Conservation (phyloP, 2,113 vertebrate species). For the Peromyscus leucopus region DNA sequence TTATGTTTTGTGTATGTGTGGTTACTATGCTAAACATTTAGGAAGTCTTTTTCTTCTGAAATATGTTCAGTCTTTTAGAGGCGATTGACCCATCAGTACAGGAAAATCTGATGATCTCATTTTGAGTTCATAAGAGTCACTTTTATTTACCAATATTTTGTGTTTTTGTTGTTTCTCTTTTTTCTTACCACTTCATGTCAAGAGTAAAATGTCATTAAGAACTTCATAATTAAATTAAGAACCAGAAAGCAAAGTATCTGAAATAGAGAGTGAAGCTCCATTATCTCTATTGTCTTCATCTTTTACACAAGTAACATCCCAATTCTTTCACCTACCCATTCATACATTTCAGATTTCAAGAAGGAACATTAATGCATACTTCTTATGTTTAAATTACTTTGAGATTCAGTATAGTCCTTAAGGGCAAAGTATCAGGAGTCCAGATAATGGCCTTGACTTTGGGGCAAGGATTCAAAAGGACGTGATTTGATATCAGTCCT, state of each 20-base stretch:
- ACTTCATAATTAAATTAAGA: background rate
- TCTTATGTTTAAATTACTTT: background rate
- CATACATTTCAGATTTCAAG: background rate
- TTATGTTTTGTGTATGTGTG: background rate
- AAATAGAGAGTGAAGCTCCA: background rate
- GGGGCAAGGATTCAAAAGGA: background rate
- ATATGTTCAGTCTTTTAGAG: background rate
- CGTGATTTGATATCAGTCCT: background rate
- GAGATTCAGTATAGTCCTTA: background rate
- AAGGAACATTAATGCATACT: background rate
- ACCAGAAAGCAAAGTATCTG: background rate
- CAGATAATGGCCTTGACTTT: background rate
- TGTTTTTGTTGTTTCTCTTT: background rate
- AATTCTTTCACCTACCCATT: background rate
- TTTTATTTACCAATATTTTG: conserved; percentile 7
- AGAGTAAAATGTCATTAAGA: background rate
- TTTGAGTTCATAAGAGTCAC: background rate
- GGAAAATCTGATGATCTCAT: background rate
- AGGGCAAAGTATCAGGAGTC: background rate
- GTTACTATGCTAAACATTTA: background rate
- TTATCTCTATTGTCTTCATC: background rate
- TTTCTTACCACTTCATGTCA: background rate
- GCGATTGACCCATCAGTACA: background rate
- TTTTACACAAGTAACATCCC: background rate
- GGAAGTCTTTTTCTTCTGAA: background rate